These are phyloP conservation scores for Ophion slaviceki DNA, from an alignment of 2,888 invertebrate species.

Conservation along the genomic window DNA sequence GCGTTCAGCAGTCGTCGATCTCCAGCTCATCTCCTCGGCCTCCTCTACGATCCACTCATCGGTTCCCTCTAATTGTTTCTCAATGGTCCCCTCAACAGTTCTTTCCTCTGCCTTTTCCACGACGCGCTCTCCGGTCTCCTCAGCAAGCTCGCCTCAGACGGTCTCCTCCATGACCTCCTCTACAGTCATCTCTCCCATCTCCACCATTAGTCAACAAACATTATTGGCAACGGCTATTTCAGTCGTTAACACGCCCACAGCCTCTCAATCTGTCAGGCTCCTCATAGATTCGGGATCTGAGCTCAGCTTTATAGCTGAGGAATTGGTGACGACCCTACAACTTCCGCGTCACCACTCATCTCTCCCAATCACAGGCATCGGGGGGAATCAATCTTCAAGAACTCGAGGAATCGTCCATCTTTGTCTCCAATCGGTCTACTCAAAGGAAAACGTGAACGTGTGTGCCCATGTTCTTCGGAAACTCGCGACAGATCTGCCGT, in stretches of 20 bases:
- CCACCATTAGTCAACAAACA: not conserved
- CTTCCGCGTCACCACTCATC: conserved; percentile 4
- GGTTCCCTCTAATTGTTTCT: too few species aligned
- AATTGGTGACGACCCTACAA: conserved; percentile 20
- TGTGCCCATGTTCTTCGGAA: conserved; percentile 16
- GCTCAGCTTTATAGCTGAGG: conserved; percentile 43
- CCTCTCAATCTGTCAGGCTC: conserved; percentile 27
- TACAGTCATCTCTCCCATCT: not conserved
- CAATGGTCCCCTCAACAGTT: too few species aligned
- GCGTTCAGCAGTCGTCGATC: conserved; percentile 1
- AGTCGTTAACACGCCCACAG: conserved; percentile 5
- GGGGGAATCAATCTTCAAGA: conserved; percentile 9
- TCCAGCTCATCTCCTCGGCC: too few species aligned
- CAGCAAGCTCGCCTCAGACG: not conserved
- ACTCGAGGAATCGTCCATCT: conserved; percentile 14
- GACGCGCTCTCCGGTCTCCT: not conserved
- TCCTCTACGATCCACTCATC: too few species aligned
- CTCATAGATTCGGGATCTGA: conserved; percentile 59
- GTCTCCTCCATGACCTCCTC: conserved; percentile 11
- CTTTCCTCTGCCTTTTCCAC: too few species aligned
- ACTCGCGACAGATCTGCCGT: conserved; percentile 15
- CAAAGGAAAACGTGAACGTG: not conserved
- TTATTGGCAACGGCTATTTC: conserved; percentile 46
- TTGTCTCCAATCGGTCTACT: not conserved
- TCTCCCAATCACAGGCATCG: conserved; percentile 2